Evolutionary conservation across 2,797 vertebrate species (phyloP).

Genomic region (Pangasius djambal): DNA sequence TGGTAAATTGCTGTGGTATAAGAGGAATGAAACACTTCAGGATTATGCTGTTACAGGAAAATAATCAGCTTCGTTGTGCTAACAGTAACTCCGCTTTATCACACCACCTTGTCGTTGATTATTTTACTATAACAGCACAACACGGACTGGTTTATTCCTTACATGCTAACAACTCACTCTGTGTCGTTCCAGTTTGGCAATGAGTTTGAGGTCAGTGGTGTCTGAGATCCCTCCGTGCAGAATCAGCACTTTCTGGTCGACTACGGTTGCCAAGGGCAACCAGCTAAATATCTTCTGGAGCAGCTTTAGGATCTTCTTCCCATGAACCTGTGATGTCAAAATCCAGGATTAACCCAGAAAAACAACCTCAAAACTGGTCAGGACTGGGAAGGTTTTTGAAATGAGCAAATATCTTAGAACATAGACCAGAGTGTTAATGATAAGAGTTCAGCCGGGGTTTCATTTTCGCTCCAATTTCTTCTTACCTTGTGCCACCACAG

Average conservation of each 20-base stretch:
- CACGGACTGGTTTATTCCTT: background rate
- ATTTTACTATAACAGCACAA: background rate
- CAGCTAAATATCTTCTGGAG: conserved; percentile 91
- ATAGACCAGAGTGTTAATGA: background rate
- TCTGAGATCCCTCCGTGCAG: conserved; percentile 91
- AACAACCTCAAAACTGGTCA: background rate
- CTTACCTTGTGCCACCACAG: too few relatives aligned
- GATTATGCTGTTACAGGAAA: background rate
- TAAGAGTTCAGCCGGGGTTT: too few relatives aligned
- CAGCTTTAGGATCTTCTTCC: conserved; percentile 86
- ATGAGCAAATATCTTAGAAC: background rate
- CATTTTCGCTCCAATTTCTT: too few relatives aligned
- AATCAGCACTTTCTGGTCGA: conserved; percentile 89
- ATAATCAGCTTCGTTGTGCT: too few relatives aligned
- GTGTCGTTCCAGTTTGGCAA: conserved; percentile 82
- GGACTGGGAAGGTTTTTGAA: background rate
- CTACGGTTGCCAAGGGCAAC: conserved; percentile 88
- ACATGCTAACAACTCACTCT: conserved; percentile 75
- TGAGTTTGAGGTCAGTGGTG: conserved; percentile 81
- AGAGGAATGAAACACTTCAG: background rate
- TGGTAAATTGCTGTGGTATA: background rate
- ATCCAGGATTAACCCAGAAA: background rate
- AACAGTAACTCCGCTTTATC: background rate
- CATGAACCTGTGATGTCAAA: conserved; percentile 76
- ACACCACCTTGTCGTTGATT: background rate